Conservation (phyloP, 1,140 invertebrate genomes). For the Rhopalosiphum maidis region DNA sequence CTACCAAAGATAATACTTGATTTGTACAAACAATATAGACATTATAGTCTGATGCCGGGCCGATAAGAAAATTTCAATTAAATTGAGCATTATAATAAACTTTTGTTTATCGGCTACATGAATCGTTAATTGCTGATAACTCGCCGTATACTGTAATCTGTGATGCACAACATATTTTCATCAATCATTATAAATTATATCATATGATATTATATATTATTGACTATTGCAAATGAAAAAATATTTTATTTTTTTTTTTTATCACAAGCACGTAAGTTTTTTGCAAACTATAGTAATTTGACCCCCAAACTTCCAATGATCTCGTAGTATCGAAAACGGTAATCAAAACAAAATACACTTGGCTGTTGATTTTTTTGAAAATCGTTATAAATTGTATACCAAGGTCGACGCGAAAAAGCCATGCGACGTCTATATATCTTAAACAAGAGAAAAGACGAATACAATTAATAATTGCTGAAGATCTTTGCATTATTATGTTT, state of each 20-base stretch:
- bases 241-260: neutral
- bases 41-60: neutral
- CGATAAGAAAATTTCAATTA: constrained; percentile 18
- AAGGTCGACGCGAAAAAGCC: neutral
- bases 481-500: neutral
- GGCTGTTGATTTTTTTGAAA: neutral
- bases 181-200: neutral
- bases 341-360: neutral
- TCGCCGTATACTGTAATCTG: neutral
- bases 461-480: constrained; percentile 24
- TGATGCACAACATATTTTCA: neutral
- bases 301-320: neutral
- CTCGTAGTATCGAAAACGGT: neutral
- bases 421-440: too few species aligned
- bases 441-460: neutral
- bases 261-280: neutral
- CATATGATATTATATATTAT: neutral
- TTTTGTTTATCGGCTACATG: neutral
- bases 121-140: neutral
- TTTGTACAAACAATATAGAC: neutral
- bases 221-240: neutral
- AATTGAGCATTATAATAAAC: neutral
- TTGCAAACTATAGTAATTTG: neutral
- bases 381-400: neutral
- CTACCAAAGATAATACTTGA: neutral